Evolutionary conservation across 2,888 invertebrate species (phyloP), one percentile per base, ranked within the genome.

Genomic region (Cantharis rustica): DNA sequence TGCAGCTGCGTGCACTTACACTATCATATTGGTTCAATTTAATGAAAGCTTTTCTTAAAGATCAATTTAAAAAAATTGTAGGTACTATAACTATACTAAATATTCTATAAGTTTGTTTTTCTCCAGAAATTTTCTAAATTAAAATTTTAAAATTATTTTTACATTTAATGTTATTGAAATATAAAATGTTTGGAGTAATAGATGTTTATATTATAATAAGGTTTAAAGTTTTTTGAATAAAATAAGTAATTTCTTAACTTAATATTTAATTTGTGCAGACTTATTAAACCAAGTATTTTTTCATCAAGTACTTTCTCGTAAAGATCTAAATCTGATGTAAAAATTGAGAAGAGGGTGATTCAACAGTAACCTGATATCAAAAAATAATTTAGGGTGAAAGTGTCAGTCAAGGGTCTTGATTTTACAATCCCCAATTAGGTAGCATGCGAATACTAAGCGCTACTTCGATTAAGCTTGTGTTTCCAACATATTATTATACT

Each of bases 381-480:
- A 83, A 83, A 85, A 73, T 78, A 83, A 73, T 70, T 81, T 83
- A 82, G 83, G 81, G 84, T 81, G 81, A 82, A 83, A 81, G 81
- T 80, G 84, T 78, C 83, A 84, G 83, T 84, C 85, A 83, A 86
- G 85, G 84, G 85, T 83, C 83, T 86, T 85, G 86, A 86, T 87
- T 87, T 86, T 86, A 85, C 86, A 86, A 86, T 86, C 86, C 86
- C 86, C 87, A 86, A 87, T 86, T 87, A 86, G 84, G 75, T 82
- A 83, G 82, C 83, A 84, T 83, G 79, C 80, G 82, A 71, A 72
- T 69, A 17, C 68, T 68, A 75, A 75, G 70, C 73, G 71, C 23
- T 71, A 47, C 79, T 76, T 78, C 77, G 83, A 84, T 84, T 84
- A 84, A 68, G 70, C 77, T 76, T 80, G 76, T 80, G 75, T 77